phyloP scores from a whole-genome alignment of 1,140 invertebrate genomes.

The Sinella curviseta region DNA sequence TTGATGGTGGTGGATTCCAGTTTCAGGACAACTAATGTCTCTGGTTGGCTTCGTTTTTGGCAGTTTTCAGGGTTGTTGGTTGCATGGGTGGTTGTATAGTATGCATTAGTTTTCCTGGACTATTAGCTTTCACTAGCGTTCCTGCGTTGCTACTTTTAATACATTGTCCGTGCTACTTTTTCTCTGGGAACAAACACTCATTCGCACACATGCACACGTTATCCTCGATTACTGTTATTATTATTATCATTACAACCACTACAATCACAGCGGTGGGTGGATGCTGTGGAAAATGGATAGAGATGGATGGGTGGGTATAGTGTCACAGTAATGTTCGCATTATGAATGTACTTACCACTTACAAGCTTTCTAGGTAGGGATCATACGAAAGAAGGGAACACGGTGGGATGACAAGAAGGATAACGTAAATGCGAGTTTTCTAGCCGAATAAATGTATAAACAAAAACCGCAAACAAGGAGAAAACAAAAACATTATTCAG shows the following conservation, averaged over 20 bases:
- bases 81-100: neutral
- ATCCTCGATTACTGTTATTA: constrained; percentile 22
- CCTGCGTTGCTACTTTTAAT: too few relatives aligned
- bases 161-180: neutral
- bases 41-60: neutral
- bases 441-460: neutral
- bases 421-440: neutral
- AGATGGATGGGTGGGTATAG: constrained; percentile 15
- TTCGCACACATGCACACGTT: constrained; percentile 14
- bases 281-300: constrained; percentile 5
- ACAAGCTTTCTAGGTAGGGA: neutral
- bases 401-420: neutral
- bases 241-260: constrained; percentile 12
- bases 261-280: constrained; percentile 16
- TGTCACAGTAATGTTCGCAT: neutral
- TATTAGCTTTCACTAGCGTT: constrained; percentile 6
- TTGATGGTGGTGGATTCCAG: constrained; percentile 2
- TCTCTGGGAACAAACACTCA: constrained; percentile 19
- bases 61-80: neutral
- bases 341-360: neutral
- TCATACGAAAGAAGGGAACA: neutral
- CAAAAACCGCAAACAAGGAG: neutral
- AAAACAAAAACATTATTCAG: neutral
- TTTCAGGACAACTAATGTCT: constrained; percentile 10
- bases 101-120: neutral